Evolutionary conservation across 2,797 vertebrate genomes (phyloP), one percentile per base, ranked within the genome.

Genomic region (Fratercula arctica): DNA sequence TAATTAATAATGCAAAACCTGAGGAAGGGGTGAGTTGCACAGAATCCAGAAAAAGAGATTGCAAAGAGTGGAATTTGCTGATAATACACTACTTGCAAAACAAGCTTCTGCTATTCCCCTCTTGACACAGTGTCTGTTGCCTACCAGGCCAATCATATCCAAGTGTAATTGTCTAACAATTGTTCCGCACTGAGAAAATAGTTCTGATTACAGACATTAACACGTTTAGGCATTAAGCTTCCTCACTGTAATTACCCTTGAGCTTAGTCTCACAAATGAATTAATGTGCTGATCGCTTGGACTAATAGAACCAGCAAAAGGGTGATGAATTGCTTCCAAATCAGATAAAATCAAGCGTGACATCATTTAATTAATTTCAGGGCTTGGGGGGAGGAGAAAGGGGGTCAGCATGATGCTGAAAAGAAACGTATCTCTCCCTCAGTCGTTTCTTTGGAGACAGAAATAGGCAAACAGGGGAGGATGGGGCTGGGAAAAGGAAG

Each of bases 311-410:
- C 97, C 98, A 98, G 97, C 97, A 98, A 98, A 98, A 98, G 96
- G 96, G 96, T 99, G 98, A 99, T 98, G 98, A 99, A 99, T 99
- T 98, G 98, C 98, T 98, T 98, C 95, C 97, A 98, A 98, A 98
- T 98, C 98, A 98, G 98, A 98, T 98, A 98, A 98, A 99, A 99
- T 98, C 98, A 98, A 98, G 98, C 96, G 87, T 98, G 97, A 98
- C 98, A 98, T 98, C 97, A 98, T 98, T 99, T 99, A 98, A 99
- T 99, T 99, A 98, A 99, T 99, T 98, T 98, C 96, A 91, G 89
- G 96, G 92, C 96, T 96, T 77, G 93, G 78, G 79, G 91, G 60
- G 91, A 94, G 72, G 54, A 92, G 76, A 64, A 86, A 84, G 60
- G 29, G 85, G 85, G 83, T 73, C 92, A 94, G 80, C 25, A 46